Conservation (phyloP, 2,113 vertebrate species). For the Azemiops feae region DNA sequence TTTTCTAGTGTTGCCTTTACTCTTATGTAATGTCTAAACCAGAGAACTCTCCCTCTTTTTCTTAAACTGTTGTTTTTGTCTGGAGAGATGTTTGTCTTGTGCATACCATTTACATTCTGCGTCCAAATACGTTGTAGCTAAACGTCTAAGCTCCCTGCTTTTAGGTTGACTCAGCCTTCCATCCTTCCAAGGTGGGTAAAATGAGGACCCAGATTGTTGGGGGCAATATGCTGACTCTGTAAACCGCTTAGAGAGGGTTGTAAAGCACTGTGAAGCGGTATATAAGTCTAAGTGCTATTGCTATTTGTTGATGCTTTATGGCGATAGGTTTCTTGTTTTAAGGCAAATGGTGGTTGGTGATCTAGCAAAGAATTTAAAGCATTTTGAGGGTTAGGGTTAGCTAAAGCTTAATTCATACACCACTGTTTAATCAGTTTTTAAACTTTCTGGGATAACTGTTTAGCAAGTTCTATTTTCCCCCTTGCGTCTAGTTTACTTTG, state of each 20-base stretch:
- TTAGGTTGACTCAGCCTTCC: no score
- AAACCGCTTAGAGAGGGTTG: no score
- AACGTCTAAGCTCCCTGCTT: background rate
- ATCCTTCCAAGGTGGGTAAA: no score
- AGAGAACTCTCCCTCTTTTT: background rate
- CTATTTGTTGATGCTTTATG: no score
- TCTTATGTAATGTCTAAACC: background rate
- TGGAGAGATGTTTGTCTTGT: background rate
- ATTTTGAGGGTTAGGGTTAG: background rate
- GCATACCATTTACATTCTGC: background rate
- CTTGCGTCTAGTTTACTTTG: background rate
- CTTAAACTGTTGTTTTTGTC: background rate
- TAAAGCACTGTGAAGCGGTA: no score
- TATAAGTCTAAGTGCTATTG: no score
- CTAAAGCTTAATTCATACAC: background rate
- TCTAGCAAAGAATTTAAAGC: background rate
- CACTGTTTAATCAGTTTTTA: background rate
- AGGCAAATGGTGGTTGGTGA: background rate
- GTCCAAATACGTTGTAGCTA: background rate
- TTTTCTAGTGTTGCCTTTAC: no score
- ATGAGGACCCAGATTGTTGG: no score
- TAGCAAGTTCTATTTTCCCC: background rate
- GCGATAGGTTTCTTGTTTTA: background rate
- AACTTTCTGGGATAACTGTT: background rate
- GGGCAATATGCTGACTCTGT: no score